Evolutionary conservation across 1,140 invertebrate genomes (phyloP), one percentile per base, ranked within the genome.

Genomic region (Drosophila trapezifrons): DNA sequence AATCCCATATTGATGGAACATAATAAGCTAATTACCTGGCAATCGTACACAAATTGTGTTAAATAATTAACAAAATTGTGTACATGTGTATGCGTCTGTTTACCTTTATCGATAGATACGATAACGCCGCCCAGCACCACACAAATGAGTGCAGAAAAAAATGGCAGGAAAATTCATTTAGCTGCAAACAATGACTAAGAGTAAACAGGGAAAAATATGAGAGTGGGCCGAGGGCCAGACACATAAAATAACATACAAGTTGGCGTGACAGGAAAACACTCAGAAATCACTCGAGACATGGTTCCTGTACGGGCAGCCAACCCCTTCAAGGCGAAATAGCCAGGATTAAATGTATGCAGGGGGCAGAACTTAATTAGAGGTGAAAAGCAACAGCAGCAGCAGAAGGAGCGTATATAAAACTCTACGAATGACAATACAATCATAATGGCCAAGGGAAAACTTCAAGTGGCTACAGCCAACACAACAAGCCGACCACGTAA

Each of bases 391-490:
- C 3, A 2, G 35, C 6, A 42, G 25, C 42, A 49, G 35, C 2
- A 22, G 27, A 4, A 38, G n/a, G 13, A n/a, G 38, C n/a, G 43
- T 38, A 43, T 40, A 43, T 60, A 66, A 81, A 66, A 63, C 47
- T 60, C 55, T 32, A 32, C 43, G 46, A 76, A 76, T 82, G 78
- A 78, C 81, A 87, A 75, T 83, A 83, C 74, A 82, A 82, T 87
- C 60, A 70, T 79, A 82, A 83, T 66, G 71, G 66, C 72, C 70
- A 59, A 46, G 43, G 62, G 63, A 76, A 57, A 80, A 71, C 58
- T 59, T 69, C 57, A 63, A 80, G 73, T 51, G 59, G 47, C 57
- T 56, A 75, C 46, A 60, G 55, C 38, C 27, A 10, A 60, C 55
- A 42, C 52, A 43, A 35, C 56, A 17, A 25, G 32, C 22, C 40